Evolutionary conservation across 2,113 vertebrate genomes (phyloP).

Genomic region (Crypturellus undulatus): DNA sequence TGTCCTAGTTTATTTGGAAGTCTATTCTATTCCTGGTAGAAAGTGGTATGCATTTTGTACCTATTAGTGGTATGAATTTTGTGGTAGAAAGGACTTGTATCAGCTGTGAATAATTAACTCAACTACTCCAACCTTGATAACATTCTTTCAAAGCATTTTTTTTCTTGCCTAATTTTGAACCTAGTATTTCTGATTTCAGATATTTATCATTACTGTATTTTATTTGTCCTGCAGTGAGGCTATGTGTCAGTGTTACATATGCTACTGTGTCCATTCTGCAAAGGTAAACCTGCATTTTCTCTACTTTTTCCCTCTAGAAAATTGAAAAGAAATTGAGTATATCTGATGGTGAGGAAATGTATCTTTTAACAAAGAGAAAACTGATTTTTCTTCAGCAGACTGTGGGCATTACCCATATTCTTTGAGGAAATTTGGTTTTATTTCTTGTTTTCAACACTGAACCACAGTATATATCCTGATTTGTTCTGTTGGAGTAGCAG

Average conservation of each 20-base stretch:
- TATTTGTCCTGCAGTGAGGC: background rate
- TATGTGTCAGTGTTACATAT: background rate
- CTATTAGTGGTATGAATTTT: background rate
- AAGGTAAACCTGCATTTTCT: background rate
- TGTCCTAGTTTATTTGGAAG: background rate
- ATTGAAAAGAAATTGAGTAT: background rate
- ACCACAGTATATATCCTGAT: constrained; percentile 1
- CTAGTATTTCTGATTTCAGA: background rate
- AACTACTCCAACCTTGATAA: background rate
- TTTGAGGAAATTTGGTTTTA: background rate
- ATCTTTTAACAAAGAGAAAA: background rate
- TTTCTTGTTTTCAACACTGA: constrained; percentile 21
- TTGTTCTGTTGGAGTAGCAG: constrained; percentile 21
- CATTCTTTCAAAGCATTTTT: background rate
- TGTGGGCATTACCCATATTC: background rate
- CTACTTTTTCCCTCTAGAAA: background rate
- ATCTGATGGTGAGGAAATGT: constrained; percentile 1
- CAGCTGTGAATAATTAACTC: background rate
- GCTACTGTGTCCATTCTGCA: background rate
- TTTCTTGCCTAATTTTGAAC: background rate
- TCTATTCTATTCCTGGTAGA: background rate
- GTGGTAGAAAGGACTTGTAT: background rate
- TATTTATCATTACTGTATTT: background rate
- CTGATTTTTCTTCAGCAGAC: background rate
- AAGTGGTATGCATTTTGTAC: background rate